Conservation (phyloP, 2,113 vertebrate species). For the Epinephelus moara region DNA sequence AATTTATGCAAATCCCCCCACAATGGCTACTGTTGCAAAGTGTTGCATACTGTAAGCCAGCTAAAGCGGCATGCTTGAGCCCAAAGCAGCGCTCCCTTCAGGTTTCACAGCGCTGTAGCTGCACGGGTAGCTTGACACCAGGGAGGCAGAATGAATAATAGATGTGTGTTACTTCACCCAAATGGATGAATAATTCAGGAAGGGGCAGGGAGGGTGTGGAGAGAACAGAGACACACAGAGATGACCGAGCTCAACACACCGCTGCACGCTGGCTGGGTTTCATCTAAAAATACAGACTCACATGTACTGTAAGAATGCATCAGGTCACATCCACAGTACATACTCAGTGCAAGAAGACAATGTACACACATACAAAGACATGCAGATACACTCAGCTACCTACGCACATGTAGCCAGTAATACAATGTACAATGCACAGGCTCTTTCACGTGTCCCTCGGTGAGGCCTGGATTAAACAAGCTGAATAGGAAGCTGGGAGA, state of each 20-base stretch:
- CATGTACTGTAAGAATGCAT: background rate
- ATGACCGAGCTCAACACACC: slow-evolving; percentile 36
- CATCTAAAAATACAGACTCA: slow-evolving; percentile 43
- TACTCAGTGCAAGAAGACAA: background rate
- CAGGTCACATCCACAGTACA: background rate
- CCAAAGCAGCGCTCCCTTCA: slow-evolving; percentile 61
- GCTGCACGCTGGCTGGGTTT: slow-evolving; percentile 15
- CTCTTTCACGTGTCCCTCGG: slow-evolving; percentile 6
- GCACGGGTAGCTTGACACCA: slow-evolving; percentile 51
- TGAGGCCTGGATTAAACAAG: slow-evolving; percentile 35
- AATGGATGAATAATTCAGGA: slow-evolving; percentile 69
- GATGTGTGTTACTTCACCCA: slow-evolving; percentile 74
- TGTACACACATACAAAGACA: background rate
- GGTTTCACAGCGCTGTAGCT: slow-evolving; percentile 46
- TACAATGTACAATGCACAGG: slow-evolving; percentile 6
- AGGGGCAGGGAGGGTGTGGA: slow-evolving; percentile 21
- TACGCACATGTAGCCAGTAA: background rate
- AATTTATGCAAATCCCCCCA: slow-evolving; percentile 65
- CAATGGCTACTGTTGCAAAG: slow-evolving; percentile 57
- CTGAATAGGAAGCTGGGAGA: slow-evolving; percentile 26
- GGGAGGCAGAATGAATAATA: slow-evolving; percentile 69
- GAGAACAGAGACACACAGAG: slow-evolving; percentile 15
- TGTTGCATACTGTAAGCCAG: slow-evolving; percentile 56
- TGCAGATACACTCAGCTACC: slow-evolving; percentile 9
- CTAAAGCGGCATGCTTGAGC: slow-evolving; percentile 35